Base-by-base conservation (phyloP, 2,113 vertebrate genomes). In the Cyphomyrus discorhynchus region DNA sequence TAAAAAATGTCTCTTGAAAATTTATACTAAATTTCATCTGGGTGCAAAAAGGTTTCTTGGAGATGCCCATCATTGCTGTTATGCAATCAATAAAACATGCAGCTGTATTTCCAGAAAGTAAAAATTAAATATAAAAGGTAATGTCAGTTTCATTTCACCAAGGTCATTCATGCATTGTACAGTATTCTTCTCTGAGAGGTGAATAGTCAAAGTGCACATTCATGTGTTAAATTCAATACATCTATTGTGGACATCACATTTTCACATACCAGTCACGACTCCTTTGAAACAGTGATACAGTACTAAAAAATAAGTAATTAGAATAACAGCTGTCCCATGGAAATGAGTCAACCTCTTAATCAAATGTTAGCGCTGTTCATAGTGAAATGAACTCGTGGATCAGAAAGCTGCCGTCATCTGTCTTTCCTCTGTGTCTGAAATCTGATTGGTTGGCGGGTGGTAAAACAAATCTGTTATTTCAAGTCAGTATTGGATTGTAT, bases 11-110 rank as follows among this genome's bases (percentile, higher is more conserved):
- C 39, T 35, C 52, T 35, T 3, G 10, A 19, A 35, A 90, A 90
- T 88, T 74, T 90, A 74, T 84, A 90, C 90, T 45, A 58, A 85
- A 93, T 88, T 90, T 88, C 49, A 74, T 90, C 90, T 92, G 92
- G 92, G 94, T 94, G 92, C 92, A 93, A 94, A 95, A 94, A 92
- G 90, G 92, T 58, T 89, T 91, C 49, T 80, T 90, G 89, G 90
- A 91, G 93, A 92, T 92, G 93, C 90, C 91, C 91, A 90, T 91
- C 27, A 70, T 86, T 87, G 92, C 90, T 90, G 80, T 92, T 92
- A 90, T 90, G 70, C 91, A 93, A 94, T 95, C 93, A 95, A 94
- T 95, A 94, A 94, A 94, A 93, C 90, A 94, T 94, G 86, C 91
- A 89, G 89, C 88, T 88, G 89, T 90, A 89, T 93, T 91, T 92